Evolutionary conservation across 2,888 invertebrate genomes (phyloP).

Genomic region (Ellobium chinense): DNA sequence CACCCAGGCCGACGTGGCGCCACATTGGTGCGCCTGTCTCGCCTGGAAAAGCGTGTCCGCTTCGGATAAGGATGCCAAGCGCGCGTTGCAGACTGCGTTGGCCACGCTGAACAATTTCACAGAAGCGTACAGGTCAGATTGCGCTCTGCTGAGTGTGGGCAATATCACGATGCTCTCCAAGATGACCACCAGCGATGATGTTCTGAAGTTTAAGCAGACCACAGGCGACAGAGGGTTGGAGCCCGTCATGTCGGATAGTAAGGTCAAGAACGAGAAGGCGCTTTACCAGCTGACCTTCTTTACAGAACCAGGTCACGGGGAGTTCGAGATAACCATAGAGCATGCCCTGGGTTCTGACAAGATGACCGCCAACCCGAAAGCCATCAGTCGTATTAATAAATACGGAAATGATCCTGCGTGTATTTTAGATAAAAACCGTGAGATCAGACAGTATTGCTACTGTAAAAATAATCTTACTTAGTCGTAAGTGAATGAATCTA

Average conservation of each 20-base stretch:
- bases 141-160: neutral
- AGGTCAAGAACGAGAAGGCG: conserved; percentile 83
- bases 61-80: conserved; percentile 81
- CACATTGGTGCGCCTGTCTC: conserved; percentile 97
- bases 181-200: neutral
- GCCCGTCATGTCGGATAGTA: conserved; percentile 85
- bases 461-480: conserved; percentile 80
- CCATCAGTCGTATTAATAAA: conserved; percentile 89
- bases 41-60: conserved; percentile 86
- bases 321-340: conserved; percentile 90
- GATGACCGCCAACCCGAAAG: conserved; percentile 84
- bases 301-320: conserved; percentile 87
- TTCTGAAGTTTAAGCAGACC: conserved; percentile 86
- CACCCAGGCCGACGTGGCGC: conserved; percentile 92
- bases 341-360: conserved; percentile 82
- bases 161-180: neutral
- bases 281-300: conserved; percentile 90
- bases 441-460: conserved; percentile 91
- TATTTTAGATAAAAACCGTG: conserved; percentile 82
- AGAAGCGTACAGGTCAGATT: neutral
- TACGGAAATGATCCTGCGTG: conserved; percentile 91
- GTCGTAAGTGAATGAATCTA: too few relatives aligned
- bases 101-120: conserved; percentile 22
- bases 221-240: conserved; percentile 89
- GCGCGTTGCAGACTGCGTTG: conserved; percentile 78